phyloP scores from a whole-genome alignment of 2,797 vertebrate genomes.

The Anniella stebbinsi region DNA sequence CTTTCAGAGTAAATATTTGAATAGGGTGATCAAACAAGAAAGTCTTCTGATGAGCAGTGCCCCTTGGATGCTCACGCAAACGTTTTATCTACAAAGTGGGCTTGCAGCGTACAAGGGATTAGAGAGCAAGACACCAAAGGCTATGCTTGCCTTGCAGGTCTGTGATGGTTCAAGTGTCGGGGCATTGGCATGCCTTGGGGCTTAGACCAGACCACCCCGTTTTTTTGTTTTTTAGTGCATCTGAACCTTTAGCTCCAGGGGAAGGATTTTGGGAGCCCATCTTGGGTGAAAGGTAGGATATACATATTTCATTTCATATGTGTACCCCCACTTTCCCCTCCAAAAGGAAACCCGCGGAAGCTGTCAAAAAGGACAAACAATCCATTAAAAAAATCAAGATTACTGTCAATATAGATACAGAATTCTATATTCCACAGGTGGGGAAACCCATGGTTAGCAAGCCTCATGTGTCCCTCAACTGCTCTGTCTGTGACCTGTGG shows the following conservation, averaged over 20 bases:
- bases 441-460: no score
- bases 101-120: background rate
- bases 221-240: background rate
- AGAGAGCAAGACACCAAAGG: background rate
- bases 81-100: background rate
- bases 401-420: no score
- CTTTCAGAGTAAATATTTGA: conserved; percentile 20
- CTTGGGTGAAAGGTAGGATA: background rate
- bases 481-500: no score
- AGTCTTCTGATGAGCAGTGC: fast-evolving
- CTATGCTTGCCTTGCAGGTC: background rate
- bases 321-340: background rate
- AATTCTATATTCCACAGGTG: no score
- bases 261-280: background rate
- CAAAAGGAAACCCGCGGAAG: background rate
- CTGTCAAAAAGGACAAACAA: background rate
- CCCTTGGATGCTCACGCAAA: background rate
- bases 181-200: background rate
- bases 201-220: background rate
- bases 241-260: background rate
- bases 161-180: background rate
- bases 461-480: no score
- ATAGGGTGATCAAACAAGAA: conserved; percentile 31
- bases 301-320: background rate
- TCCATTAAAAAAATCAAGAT: background rate